A percentile compares a stretch with the other conserved stretches of the same genome.
Evolutionary conservation across 2,113 vertebrate genomes (phyloP).

Genomic region (Paratilapia polleni): DNA sequence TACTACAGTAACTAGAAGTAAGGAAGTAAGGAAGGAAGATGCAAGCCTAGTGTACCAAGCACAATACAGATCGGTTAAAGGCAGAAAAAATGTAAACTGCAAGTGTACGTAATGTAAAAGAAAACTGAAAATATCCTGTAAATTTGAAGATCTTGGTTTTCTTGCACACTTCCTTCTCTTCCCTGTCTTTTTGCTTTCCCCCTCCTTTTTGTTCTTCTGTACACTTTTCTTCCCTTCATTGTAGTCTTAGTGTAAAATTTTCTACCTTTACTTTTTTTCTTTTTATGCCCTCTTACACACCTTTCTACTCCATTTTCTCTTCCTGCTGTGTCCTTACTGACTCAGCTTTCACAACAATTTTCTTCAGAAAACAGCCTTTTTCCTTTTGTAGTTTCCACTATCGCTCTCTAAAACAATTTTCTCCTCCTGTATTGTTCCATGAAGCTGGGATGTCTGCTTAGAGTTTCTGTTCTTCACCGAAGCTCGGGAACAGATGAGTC

Average conservation of each 20-base stretch:
- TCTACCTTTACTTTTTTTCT: background rate
- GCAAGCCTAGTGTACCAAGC: background rate
- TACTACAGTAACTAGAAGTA: background rate
- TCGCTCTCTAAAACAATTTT: conserved; percentile 19
- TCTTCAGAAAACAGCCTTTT: background rate
- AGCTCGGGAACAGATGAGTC: conserved; percentile 46
- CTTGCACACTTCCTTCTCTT: background rate
- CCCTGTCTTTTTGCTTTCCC: background rate
- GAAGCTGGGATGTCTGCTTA: conserved; percentile 25
- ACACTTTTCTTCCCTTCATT: background rate
- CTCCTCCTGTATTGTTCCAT: conserved; percentile 12
- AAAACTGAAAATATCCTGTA: background rate
- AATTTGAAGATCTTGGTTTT: background rate
- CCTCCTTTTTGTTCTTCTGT: background rate
- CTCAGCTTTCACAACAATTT: conserved; percentile 32
- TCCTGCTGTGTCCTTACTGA: conserved; percentile 3
- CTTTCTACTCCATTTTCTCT: background rate
- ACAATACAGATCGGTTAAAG: background rate
- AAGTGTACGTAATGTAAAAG: background rate
- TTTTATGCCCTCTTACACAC: background rate
- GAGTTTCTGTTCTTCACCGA: conserved; percentile 24
- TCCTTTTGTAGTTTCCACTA: background rate
- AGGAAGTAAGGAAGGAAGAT: background rate
- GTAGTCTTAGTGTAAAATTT: background rate
- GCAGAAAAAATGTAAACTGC: background rate